Percentiles rank a stretch among this genome's conserved stretches.
Evolutionary conservation across 2,888 invertebrate species (phyloP).

Genomic region (Nephrotoma guestfalica): DNA sequence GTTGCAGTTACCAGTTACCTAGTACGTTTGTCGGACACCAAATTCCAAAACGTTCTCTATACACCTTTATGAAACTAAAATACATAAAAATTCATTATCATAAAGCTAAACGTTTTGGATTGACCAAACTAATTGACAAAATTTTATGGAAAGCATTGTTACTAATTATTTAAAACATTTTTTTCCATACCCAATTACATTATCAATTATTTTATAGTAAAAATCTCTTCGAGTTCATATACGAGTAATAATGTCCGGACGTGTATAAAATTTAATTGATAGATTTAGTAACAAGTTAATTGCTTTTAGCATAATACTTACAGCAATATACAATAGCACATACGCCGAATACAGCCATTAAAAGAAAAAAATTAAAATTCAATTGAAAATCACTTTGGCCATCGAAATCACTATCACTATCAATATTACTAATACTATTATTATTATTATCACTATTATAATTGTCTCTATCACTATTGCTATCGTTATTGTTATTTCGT

Average conservation of each 20-base stretch:
- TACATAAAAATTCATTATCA: too few species aligned
- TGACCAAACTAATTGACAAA: neutral
- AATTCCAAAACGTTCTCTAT: too few species aligned
- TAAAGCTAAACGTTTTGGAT: neutral
- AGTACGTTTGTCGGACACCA: too few species aligned
- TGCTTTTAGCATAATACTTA: slow-evolving; percentile 26
- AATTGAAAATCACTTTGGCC: neutral
- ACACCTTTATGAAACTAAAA: too few species aligned
- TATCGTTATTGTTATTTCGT: neutral
- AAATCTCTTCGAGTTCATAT: neutral
- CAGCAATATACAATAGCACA: slow-evolving; percentile 39
- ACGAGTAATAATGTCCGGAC: neutral
- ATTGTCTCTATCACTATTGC: neutral
- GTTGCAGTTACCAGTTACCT: too few species aligned
- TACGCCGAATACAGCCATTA: slow-evolving; percentile 32
- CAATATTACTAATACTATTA: neutral
- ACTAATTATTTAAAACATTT: neutral
- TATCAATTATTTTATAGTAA: neutral
- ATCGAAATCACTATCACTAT: neutral
- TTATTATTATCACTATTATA: neutral
- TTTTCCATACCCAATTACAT: neutral
- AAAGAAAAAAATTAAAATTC: slow-evolving; percentile 25
- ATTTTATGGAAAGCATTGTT: neutral
- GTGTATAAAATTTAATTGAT: neutral
- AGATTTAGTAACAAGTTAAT: neutral